Evolutionary conservation across 2,888 invertebrate species (phyloP).

Genomic region (Dasypogon diadema): DNA sequence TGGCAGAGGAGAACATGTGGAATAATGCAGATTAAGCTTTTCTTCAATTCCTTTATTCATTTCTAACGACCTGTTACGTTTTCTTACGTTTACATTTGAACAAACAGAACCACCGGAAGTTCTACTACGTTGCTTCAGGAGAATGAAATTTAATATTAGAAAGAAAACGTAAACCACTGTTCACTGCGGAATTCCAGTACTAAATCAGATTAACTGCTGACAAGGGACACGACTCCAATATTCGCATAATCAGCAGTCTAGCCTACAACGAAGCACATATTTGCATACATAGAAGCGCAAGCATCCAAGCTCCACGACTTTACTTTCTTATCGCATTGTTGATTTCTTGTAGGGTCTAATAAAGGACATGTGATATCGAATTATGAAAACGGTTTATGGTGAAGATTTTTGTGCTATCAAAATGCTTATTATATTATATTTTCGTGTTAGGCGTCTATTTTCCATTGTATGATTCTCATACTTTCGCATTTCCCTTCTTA

Average conservation of each 20-base stretch:
- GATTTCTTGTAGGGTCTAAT: constrained; percentile 2
- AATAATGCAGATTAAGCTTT: too few species aligned
- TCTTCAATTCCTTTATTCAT: too few species aligned
- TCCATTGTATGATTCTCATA: too few species aligned
- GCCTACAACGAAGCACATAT: neutral
- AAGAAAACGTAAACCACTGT: neutral
- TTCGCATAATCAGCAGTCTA: constrained; percentile 15
- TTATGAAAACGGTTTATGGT: neutral
- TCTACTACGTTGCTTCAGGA: constrained; percentile 14
- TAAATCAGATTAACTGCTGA: constrained; percentile 45
- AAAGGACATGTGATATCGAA: neutral
- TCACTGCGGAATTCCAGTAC: neutral
- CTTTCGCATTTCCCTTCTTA: too few species aligned
- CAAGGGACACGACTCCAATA: neutral
- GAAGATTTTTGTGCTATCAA: neutral
- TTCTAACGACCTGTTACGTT: too few species aligned
- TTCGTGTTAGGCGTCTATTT: too few species aligned
- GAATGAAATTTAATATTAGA: constrained; percentile 11
- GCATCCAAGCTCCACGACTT: too few species aligned
- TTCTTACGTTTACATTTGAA: neutral
- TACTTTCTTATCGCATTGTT: neutral
- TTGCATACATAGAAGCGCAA: neutral
- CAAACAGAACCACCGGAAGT: neutral
- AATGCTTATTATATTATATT: too few species aligned
- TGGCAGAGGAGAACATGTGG: too few species aligned